Evolutionary conservation across 2,797 vertebrate species (phyloP).

Genomic region (Coreius guichenoti): DNA sequence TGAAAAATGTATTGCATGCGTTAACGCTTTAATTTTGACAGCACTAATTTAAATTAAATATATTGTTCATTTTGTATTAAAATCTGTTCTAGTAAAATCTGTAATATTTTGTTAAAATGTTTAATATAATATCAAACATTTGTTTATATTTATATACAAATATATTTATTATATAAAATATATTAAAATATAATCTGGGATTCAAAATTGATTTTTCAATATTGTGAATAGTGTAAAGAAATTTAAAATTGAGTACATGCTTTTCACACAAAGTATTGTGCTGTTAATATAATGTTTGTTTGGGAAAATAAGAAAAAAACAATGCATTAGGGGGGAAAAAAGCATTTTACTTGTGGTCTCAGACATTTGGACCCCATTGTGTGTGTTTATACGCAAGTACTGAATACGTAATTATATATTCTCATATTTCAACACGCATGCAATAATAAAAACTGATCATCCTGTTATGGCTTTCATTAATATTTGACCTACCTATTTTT

Average conservation of each 20-base stretch:
- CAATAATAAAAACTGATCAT: background rate
- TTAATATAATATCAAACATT: background rate
- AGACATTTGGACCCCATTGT: background rate
- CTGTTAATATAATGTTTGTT: background rate
- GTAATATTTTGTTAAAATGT: background rate
- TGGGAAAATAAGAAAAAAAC: too few relatives aligned
- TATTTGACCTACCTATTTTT: slow-evolving; percentile 7
- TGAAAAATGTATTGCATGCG: too few relatives aligned
- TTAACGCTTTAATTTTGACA: too few relatives aligned
- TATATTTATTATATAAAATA: background rate
- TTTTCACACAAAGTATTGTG: background rate
- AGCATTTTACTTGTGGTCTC: background rate
- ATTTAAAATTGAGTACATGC: background rate
- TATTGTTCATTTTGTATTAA: background rate
- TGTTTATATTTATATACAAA: too few relatives aligned
- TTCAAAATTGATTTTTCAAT: background rate
- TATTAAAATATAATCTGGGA: background rate
- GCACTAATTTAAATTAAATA: too few relatives aligned
- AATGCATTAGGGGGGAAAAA: too few relatives aligned
- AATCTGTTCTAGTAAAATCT: background rate
- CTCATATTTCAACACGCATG: background rate
- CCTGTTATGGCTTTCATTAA: background rate
- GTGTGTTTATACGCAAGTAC: background rate
- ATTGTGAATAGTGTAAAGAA: background rate
- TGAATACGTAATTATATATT: background rate